Evolutionary conservation across 2,797 vertebrate genomes (phyloP), one percentile per base, ranked within the genome.

Genomic region (Syngnathus rostellatus): DNA sequence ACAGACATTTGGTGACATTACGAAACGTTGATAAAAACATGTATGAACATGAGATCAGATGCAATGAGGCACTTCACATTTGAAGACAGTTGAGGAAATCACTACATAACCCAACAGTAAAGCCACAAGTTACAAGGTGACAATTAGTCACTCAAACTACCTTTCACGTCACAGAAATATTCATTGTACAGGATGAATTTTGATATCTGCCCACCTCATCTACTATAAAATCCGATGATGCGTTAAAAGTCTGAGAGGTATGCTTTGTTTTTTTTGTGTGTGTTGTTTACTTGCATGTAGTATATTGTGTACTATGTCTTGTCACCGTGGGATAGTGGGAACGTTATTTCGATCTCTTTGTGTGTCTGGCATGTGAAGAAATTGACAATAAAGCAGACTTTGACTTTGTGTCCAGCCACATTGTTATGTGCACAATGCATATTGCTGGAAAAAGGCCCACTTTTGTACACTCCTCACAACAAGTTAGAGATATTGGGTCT

Each of bases 51-150:
- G 77, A 60, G 38, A 67, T 60, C 39, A 46, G 50, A 72, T 68
- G 70, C 72, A 73, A 65, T 65, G 73, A 89, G 86, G 86, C 87
- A 89, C 84, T 88, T 89, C 31, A 75, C 71, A 74, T 81, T 50
- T 37, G 25, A 63, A 63, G 11, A 72, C 61, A 64, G 58, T 53
- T 71, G 53, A 55, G 62, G 67, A 38, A 57, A 60, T 4, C 17
- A 5, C 6, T 1, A 25, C n/a, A 12, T 21, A 6, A 14, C 19
- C 23, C 7, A 57, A 6, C 23, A 14, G 60, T 45, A 40, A 17
- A 59, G 31, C 38, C 23, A 23, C 60, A 23, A 6, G 19, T 61
- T 5, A 61, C 38, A 16, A 62, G 39, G 40, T 40, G 14, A 43
- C 2, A 23, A 11, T 39, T 23, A 62, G 10, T 14, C 6, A 41